Evolutionary conservation across 2,113 vertebrate species (phyloP).

Genomic region (Channa maculata): DNA sequence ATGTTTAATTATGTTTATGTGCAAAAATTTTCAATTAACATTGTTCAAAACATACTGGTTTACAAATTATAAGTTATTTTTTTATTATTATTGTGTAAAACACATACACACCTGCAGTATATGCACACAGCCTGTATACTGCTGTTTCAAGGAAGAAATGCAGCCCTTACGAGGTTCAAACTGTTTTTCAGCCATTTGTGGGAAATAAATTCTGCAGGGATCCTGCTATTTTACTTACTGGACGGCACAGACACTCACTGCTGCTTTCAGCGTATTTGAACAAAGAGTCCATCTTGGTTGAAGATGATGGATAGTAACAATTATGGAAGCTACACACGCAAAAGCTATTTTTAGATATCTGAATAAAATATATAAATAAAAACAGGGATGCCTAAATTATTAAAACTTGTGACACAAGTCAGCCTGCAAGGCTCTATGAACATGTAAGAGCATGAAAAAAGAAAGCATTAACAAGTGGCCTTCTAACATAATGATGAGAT

Average conservation of each 20-base stretch:
- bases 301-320: conserved; percentile 66
- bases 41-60: no score
- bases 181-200: conserved; percentile 67
- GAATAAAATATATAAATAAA: conserved; percentile 40
- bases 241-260: conserved; percentile 33
- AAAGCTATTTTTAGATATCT: conserved; percentile 31
- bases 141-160: conserved; percentile 43
- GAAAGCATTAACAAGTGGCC: no score
- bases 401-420: background rate
- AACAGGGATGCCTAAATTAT: conserved; percentile 6
- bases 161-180: conserved; percentile 59
- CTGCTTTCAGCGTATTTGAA: conserved; percentile 67
- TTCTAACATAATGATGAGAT: no score
- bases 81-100: background rate
- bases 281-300: conserved; percentile 49
- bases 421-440: background rate
- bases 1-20: no score
- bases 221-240: conserved; percentile 48
- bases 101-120: background rate
- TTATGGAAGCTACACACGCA: conserved; percentile 35
- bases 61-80: background rate
- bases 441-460: no score
- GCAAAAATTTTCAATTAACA: no score
- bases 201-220: conserved; percentile 69
- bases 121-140: conserved; percentile 13